Evolutionary conservation across 2,888 invertebrate species (phyloP).

Genomic region (Conomelus anceps): DNA sequence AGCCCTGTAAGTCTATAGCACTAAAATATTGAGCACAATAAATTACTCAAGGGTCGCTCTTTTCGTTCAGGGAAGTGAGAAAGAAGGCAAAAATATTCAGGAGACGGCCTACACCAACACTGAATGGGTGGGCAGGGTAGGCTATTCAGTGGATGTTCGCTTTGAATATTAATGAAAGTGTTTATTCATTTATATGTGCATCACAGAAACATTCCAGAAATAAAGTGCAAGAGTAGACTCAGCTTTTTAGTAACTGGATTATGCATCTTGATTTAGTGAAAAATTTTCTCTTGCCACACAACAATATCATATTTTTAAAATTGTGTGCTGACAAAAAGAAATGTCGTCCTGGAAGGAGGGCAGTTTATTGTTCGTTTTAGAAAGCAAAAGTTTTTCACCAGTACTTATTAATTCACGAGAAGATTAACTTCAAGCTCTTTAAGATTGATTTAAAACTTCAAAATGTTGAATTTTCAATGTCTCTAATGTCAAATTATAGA

Average conservation of each 20-base stretch:
- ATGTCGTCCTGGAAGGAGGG: neutral
- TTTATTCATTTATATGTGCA: neutral
- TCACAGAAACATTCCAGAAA: neutral
- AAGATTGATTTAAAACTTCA: too few relatives aligned
- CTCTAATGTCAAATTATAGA: too few relatives aligned
- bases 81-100: neutral
- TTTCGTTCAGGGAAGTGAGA: neutral
- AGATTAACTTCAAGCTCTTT: too few relatives aligned
- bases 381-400: too few relatives aligned
- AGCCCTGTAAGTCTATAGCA: neutral
- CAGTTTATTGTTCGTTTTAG: too few relatives aligned
- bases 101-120: neutral
- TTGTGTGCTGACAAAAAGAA: too few relatives aligned
- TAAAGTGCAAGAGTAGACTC: neutral
- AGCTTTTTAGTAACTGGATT: neutral
- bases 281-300: neutral
- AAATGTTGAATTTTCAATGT: too few relatives aligned
- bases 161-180: neutral
- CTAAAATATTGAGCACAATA: neutral
- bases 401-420: too few relatives aligned
- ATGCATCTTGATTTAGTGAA: neutral
- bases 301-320: neutral
- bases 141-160: neutral
- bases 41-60: neutral
- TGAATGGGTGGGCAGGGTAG: neutral